Base-by-base conservation (phyloP, 2,888 invertebrate species). In the Branchipolynoe longqiensis region DNA sequence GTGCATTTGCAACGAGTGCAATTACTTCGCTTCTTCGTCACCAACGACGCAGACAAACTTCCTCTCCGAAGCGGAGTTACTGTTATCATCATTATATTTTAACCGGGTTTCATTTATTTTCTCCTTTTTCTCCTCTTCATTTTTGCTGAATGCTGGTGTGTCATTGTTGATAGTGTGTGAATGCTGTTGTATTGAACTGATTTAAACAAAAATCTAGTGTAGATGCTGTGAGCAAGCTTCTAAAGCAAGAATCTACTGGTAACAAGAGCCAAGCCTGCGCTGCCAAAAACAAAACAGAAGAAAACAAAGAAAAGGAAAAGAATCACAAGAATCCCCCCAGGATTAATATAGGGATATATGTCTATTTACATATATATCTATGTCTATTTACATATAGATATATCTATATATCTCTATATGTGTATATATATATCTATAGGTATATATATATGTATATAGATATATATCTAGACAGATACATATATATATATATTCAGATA, bases 111-210 rank as follows among this genome's bases (percentile, higher is more conserved):
- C n/a, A 69, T 69, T 8, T 25, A 31, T 62, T 62, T 62, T 62
- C n/a, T 48, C 48, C 48, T 48, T 48, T 18, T 18, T 12, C 62
- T 31, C 12, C 28, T 31, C 31, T 62, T 28, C 31, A 31, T 69
- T 69, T 31, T 6, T 69, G 69, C 69, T 69, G 36, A 69, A 33
- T 31, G 69, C 22, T 69, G 36, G 6, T 36, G 36, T 58, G 58
- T 38, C 38, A 33, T 38, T 69, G 69, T 69, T 69, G 69, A 69
- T 69, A n/a, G n/a, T 38, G 69, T 69, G 69, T 69, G 38, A 69
- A 69, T 6, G 36, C 69, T 36, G 69, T 69, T 69, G 69, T 69
- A 69, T 69, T 38, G 38, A 14, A 69, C 38, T 36, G 8, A 12
- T 62, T 69, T 69, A 22, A n/a, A 22, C 36, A 69, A 22, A n/a